Evolutionary conservation across 1,140 invertebrate species (phyloP).

Genomic region (Andrena cerasifolii): DNA sequence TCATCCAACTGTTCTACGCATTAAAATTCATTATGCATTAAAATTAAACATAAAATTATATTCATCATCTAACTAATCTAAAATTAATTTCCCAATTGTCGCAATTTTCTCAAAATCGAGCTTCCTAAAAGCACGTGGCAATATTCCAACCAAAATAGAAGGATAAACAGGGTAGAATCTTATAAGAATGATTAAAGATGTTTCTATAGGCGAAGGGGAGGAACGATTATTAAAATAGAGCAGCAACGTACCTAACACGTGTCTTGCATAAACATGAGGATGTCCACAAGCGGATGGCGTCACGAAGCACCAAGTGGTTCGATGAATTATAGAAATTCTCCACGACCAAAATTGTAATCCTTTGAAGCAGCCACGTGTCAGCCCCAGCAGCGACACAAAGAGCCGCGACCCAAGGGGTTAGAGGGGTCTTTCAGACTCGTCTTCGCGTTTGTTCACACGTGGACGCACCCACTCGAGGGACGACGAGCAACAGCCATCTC

Average conservation of each 20-base stretch:
- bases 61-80: too few species aligned
- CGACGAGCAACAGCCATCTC: too few species aligned
- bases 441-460: neutral
- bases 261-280: neutral
- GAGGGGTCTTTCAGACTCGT: conserved; percentile 9
- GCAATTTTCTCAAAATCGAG: too few species aligned
- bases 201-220: too few species aligned
- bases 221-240: neutral
- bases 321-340: conserved; percentile 11
- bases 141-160: neutral
- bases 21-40: too few species aligned
- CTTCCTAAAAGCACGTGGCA: neutral
- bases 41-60: too few species aligned
- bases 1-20: too few species aligned
- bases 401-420: neutral
- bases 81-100: too few species aligned
- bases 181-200: too few species aligned
- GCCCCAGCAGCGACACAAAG: neutral
- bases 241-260: conserved; percentile 18
- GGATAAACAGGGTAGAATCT: too few species aligned
- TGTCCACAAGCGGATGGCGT: too few species aligned
- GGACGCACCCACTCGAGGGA: neutral
- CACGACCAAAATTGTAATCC: neutral
- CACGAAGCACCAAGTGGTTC: neutral
- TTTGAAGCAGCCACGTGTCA: conserved; percentile 1